phyloP scores from a whole-genome alignment of 2,888 invertebrate genomes.

The Acleris cristana region DNA sequence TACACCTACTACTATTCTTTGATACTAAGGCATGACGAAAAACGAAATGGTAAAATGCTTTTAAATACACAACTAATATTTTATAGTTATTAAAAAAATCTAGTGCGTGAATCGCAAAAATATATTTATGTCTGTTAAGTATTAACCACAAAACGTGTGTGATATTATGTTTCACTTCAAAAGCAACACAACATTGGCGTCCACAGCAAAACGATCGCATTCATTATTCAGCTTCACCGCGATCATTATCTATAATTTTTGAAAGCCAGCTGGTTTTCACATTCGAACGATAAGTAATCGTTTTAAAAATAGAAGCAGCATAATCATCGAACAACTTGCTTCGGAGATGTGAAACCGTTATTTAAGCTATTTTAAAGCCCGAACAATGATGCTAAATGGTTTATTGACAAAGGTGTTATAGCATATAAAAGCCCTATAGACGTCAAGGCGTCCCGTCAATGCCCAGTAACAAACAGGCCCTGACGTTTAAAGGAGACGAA shows the following conservation, averaged over 20 bases:
- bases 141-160: too few species aligned
- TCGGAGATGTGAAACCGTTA: neutral
- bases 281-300: neutral
- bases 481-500: neutral
- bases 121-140: too few species aligned
- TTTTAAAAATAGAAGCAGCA: slow-evolving; percentile 1
- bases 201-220: neutral
- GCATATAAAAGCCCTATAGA: too few species aligned
- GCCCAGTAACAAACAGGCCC: too few species aligned
- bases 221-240: neutral
- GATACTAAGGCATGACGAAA: too few species aligned
- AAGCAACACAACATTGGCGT: neutral
- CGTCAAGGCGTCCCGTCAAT: too few species aligned
- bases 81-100: too few species aligned
- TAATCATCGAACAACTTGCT: neutral
- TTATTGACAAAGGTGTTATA: neutral
- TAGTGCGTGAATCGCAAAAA: too few species aligned
- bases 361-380: neutral
- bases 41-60: too few species aligned
- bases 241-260: slow-evolving; percentile 3
- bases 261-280: slow-evolving; percentile 1
- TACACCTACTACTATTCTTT: too few species aligned
- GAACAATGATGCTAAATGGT: neutral
- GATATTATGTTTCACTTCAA: too few species aligned
- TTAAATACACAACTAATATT: too few species aligned